These are phyloP conservation scores for Paguma larvata DNA, from an alignment of 2,797 vertebrate species.

Conservation along the genomic window DNA sequence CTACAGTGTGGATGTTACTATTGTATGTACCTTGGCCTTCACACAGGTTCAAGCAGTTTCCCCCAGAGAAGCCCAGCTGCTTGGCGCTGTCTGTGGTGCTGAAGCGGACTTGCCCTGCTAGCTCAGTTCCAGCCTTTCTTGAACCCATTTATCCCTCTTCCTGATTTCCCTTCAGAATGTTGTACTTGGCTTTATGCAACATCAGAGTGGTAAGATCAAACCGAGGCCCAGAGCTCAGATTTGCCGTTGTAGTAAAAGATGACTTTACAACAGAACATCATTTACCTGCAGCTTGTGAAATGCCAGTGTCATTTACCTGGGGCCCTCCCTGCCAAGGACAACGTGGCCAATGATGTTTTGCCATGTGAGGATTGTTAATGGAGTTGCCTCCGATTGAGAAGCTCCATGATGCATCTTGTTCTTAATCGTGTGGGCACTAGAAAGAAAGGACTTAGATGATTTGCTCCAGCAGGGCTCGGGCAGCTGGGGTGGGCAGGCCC, in stretches of 20 bases:
- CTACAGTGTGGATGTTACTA: background rate
- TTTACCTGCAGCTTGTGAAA: background rate
- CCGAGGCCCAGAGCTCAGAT: background rate
- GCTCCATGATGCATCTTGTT: background rate
- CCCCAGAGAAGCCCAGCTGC: fast-evolving
- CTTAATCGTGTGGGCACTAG: background rate
- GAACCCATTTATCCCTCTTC: background rate
- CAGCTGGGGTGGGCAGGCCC: background rate
- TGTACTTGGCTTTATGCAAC: background rate
- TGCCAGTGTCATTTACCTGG: background rate
- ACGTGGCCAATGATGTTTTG: background rate
- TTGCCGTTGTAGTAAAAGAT: background rate
- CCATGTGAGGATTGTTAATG: background rate
- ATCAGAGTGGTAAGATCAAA: background rate
- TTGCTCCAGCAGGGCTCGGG: background rate
- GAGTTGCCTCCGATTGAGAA: background rate
- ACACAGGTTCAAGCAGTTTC: fast-evolving
- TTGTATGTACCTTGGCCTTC: fast-evolving
- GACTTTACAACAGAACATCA: background rate
- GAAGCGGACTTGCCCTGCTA: fast-evolving
- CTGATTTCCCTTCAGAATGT: background rate
- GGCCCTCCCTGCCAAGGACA: background rate
- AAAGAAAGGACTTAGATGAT: background rate
- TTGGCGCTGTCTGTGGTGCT: constrained; percentile 60
- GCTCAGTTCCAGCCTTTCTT: background rate